Conservation (phyloP, 2,113 vertebrate species). For the Pelodiscus sinensis region DNA sequence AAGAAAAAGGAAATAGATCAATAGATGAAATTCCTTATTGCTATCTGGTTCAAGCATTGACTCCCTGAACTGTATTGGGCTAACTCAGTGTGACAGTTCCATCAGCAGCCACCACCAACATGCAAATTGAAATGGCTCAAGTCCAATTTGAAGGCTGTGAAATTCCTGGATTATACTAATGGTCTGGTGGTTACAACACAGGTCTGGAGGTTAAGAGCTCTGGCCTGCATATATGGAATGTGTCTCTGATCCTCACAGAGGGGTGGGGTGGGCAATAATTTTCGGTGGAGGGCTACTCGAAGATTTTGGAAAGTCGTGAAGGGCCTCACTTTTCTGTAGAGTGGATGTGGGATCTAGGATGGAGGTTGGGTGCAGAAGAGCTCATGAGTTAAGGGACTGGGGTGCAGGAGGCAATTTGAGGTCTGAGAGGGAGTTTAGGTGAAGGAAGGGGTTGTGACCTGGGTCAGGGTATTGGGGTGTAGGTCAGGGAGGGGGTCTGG, state of each 20-base stretch:
- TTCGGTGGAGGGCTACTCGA: too few species aligned
- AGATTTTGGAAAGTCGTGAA: too few species aligned
- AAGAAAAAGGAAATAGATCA: not conserved
- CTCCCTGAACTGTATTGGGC: not conserved
- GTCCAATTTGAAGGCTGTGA: not conserved
- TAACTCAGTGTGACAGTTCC: not conserved
- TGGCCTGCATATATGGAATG: not conserved
- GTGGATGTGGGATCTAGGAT: too few species aligned
- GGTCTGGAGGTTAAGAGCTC: not conserved
- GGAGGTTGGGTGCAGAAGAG: too few species aligned
- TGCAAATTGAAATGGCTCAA: not conserved
- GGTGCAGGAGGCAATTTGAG: too few species aligned
- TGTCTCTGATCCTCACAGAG: not conserved
- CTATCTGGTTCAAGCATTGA: not conserved
- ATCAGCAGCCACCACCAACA: not conserved
- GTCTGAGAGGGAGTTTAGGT: too few species aligned
- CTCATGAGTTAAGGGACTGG: too few species aligned
- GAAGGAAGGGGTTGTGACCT: too few species aligned
- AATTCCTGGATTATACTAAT: not conserved
- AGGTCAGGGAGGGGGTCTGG: too few species aligned
- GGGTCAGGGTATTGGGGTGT: too few species aligned
- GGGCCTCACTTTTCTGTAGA: too few species aligned
- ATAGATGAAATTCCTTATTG: not conserved
- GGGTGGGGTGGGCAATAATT: too few species aligned
- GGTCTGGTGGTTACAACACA: not conserved